Evolutionary conservation across 2,888 invertebrate genomes (phyloP).

Genomic region (Anthoptus insignis): DNA sequence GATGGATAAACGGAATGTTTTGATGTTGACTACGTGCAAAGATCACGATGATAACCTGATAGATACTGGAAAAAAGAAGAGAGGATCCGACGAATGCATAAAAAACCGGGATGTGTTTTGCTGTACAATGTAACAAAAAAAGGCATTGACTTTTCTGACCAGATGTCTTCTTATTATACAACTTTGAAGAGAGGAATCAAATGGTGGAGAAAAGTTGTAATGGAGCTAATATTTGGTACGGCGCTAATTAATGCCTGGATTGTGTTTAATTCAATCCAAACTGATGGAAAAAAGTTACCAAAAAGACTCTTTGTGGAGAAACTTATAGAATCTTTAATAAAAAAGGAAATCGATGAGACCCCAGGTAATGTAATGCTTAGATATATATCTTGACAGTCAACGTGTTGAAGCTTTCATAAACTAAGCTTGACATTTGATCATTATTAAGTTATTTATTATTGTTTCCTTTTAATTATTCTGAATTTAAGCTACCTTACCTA

Average conservation of each 20-base stretch:
- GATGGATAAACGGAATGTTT: conserved; percentile 49
- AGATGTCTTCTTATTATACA: conserved; percentile 53
- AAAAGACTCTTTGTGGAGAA: background rate
- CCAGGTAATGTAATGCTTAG: background rate
- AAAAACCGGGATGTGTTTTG: background rate
- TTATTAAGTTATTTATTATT: too few relatives aligned
- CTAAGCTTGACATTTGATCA: too few relatives aligned
- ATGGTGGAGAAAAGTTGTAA: conserved; percentile 52
- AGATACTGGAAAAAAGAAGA: conserved; percentile 47
- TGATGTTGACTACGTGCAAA: conserved; percentile 52
- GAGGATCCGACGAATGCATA: background rate
- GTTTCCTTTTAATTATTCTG: too few relatives aligned
- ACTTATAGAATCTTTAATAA: background rate
- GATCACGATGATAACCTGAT: conserved; percentile 44
- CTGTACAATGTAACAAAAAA: background rate
- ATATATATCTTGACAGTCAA: background rate
- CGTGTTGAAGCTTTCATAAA: too few relatives aligned
- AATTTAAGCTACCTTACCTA: too few relatives aligned
- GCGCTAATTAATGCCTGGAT: background rate
- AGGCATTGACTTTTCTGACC: conserved; percentile 38
- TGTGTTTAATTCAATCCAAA: background rate
- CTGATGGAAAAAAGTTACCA: background rate
- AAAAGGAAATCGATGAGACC: background rate
- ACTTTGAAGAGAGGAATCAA: conserved; percentile 50
- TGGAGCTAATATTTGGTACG: conserved; percentile 26